Percentiles rank a stretch among this genome's conserved stretches.
These are phyloP conservation scores for Argentina silus DNA, from an alignment of 2,797 vertebrate genomes.

Conservation along the genomic window DNA sequence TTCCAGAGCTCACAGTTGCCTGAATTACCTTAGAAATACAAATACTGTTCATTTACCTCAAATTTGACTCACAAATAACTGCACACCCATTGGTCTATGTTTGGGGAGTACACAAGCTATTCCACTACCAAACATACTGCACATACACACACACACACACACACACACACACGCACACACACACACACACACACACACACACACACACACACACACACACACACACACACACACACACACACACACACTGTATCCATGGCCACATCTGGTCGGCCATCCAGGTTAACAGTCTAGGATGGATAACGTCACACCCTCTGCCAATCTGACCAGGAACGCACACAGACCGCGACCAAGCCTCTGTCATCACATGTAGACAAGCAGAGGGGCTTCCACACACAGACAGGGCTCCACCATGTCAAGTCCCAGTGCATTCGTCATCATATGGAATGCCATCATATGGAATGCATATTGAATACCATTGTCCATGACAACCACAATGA, in stretches of 20 bases:
- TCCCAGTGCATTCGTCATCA: slow-evolving; percentile 51
- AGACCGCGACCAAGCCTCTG: slow-evolving; percentile 28
- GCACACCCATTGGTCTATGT: not conserved
- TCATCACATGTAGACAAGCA: slow-evolving; percentile 11
- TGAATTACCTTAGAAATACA: not conserved
- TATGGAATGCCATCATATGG: slow-evolving; percentile 47
- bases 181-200: slow-evolving; percentile 1
- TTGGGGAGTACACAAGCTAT: not conserved
- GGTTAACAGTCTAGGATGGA: slow-evolving; percentile 20
- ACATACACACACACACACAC: not conserved
- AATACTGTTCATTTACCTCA: slow-evolving; percentile 27
- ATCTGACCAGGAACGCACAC: slow-evolving; percentile 16
- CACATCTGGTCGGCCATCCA: slow-evolving; percentile 21
- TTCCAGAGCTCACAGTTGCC: not conserved
- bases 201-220: slow-evolving; percentile 1
- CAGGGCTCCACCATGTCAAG: slow-evolving; percentile 31
- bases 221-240: slow-evolving; percentile 1
- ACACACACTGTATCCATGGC: slow-evolving; percentile 7
- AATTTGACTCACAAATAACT: slow-evolving; percentile 4
- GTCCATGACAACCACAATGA: slow-evolving; percentile 54
- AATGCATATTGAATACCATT: slow-evolving; percentile 49
- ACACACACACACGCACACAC: not conserved
- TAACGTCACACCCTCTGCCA: slow-evolving; percentile 36
- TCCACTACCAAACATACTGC: not conserved
- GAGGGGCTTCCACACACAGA: slow-evolving; percentile 3